These are phyloP conservation scores for Hirundo rustica DNA, from an alignment of 2,797 vertebrate genomes.

Conservation along the genomic window DNA sequence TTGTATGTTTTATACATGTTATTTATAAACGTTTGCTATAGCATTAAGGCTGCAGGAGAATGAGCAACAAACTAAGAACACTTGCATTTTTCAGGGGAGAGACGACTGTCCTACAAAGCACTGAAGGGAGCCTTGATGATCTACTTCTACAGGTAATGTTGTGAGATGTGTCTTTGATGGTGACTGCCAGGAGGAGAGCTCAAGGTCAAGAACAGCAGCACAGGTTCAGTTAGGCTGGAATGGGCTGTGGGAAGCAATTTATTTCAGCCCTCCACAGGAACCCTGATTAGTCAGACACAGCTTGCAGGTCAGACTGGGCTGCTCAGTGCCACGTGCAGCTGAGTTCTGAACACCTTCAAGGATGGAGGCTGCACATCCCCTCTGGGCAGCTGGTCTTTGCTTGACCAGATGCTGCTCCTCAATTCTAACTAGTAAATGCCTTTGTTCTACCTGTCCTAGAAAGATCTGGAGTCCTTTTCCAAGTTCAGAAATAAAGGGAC, in stretches of 20 bases:
- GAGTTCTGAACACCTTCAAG: not conserved
- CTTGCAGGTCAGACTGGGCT: not conserved
- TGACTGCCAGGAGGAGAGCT: not conserved
- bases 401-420: not conserved
- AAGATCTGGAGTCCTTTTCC: not conserved
- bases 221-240: not conserved
- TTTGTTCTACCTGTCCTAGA: not conserved
- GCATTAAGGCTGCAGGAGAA: not conserved
- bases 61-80: not conserved
- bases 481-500: not conserved
- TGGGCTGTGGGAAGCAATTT: not conserved
- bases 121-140: slow-evolving; percentile 97
- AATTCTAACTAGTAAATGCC: not conserved
- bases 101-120: slow-evolving; percentile 91
- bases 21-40: not conserved
- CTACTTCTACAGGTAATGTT: slow-evolving; percentile 91
- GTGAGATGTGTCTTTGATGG: not conserved
- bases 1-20: not conserved
- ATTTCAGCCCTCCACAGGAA: not conserved
- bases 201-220: not conserved
- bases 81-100: slow-evolving; percentile 82
- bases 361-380: not conserved
- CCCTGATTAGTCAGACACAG: not conserved
- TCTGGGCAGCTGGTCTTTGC: not conserved
- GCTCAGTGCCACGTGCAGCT: not conserved